phyloP scores from a whole-genome alignment of 2,113 vertebrate genomes.

The Prinia subflava region DNA sequence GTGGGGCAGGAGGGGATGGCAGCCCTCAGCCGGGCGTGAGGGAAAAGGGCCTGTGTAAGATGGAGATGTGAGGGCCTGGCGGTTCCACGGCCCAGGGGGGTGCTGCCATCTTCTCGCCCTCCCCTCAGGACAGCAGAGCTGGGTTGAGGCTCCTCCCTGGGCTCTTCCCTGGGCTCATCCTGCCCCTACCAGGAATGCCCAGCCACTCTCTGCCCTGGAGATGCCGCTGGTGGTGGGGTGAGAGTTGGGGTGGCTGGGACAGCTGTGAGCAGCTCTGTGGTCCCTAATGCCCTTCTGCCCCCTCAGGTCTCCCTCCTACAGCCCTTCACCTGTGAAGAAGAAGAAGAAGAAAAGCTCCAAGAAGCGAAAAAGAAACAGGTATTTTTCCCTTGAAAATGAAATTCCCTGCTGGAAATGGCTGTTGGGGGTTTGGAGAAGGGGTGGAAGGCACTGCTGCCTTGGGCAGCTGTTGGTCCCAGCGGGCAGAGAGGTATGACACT shows the following conservation, averaged over 20 bases:
- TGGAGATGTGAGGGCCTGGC: background rate
- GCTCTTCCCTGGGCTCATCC: background rate
- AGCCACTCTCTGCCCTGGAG: accelerated
- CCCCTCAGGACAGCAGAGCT: background rate
- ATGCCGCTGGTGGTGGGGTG: accelerated
- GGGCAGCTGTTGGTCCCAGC: accelerated
- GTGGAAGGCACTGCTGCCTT: background rate
- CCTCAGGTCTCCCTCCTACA: conserved; percentile 86
- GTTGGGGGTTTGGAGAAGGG: background rate
- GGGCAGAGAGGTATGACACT: background rate
- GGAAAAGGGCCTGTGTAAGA: background rate
- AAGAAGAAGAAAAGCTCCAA: conserved; percentile 96
- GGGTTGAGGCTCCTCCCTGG: background rate
- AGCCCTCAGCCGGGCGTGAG: background rate
- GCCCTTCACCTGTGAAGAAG: conserved; percentile 87
- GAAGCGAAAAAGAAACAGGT: conserved; percentile 91
- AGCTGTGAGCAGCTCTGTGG: background rate
- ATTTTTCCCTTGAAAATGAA: background rate
- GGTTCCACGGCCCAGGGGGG: too few relatives aligned
- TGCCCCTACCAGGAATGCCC: background rate
- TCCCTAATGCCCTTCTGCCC: background rate
- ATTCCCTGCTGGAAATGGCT: accelerated
- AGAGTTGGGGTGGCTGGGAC: background rate
- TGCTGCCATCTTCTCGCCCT: accelerated
- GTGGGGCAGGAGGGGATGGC: background rate